A percentile compares a stretch with the other conserved stretches of the same genome.
Conservation (phyloP, 2,797 vertebrate species). For the Lemur catta region DNA sequence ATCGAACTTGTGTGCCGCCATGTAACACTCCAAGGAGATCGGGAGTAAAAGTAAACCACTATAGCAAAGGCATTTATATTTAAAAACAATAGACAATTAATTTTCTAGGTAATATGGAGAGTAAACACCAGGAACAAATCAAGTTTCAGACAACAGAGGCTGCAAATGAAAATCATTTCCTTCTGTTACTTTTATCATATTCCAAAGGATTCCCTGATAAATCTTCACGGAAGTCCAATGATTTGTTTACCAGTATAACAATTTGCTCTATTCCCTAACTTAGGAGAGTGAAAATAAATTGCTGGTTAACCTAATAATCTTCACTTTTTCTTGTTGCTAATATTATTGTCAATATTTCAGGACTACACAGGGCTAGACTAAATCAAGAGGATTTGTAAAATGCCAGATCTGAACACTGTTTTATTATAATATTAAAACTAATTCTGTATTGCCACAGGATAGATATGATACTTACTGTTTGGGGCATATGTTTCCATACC, state of each 20-base stretch:
- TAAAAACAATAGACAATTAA: not conserved
- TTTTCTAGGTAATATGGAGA: not conserved
- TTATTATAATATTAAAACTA: not conserved
- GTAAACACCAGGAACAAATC: not conserved
- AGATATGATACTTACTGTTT: not conserved
- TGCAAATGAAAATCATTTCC: not conserved
- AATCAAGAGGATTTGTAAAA: not conserved
- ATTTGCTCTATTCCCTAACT: not conserved
- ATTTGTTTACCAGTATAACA: rapidly evolving
- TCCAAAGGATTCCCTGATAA: not conserved
- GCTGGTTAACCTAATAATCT: not conserved
- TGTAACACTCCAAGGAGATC: not conserved
- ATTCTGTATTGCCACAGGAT: not conserved
- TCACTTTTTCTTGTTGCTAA: not conserved
- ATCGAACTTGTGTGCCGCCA: not conserved
- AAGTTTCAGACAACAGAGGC: not conserved
- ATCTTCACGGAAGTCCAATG: rapidly evolving
- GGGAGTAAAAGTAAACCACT: not conserved
- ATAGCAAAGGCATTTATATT: not conserved
- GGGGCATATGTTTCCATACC: not conserved
- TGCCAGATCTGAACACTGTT: not conserved
- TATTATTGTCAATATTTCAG: not conserved
- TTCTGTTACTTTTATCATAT: not conserved
- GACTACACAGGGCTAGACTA: not conserved
- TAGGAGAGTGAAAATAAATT: too few relatives aligned